Evolutionary conservation across 2,888 invertebrate species (phyloP).

Genomic region (Hyposoter didymator): DNA sequence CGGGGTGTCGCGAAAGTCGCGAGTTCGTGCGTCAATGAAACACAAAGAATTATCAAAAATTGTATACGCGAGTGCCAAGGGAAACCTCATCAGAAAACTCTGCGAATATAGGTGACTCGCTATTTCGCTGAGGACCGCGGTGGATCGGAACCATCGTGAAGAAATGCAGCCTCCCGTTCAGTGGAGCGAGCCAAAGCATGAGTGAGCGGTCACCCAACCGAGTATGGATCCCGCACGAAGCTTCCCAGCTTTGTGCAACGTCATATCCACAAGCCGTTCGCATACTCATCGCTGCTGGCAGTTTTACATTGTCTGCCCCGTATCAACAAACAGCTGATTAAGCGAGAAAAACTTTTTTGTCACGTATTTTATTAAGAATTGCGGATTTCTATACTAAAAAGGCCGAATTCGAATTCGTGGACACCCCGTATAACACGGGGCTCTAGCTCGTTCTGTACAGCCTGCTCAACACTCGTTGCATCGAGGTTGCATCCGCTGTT

Average conservation of each 20-base stretch:
- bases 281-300: background rate
- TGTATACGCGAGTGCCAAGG: background rate
- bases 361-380: background rate
- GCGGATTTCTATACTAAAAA: background rate
- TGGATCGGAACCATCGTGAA: background rate
- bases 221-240: background rate
- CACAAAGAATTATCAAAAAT: background rate
- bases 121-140: too few species aligned
- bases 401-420: background rate
- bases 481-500: constrained; percentile 67
- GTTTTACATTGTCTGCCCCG: too few species aligned
- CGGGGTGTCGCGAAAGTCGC: background rate
- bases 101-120: background rate
- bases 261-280: background rate
- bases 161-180: background rate
- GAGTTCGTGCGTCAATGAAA: background rate
- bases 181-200: background rate
- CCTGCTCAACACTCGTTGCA: constrained; percentile 51
- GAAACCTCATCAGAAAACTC: background rate
- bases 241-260: background rate
- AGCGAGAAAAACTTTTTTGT: background rate
- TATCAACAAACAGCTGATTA: background rate
- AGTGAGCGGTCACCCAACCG: background rate
- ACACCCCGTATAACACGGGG: constrained; percentile 35
- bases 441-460: background rate